Percentiles rank a stretch among this genome's conserved stretches.
Conservation (phyloP, 1,140 invertebrate genomes). For the Dinoponera quadriceps region DNA sequence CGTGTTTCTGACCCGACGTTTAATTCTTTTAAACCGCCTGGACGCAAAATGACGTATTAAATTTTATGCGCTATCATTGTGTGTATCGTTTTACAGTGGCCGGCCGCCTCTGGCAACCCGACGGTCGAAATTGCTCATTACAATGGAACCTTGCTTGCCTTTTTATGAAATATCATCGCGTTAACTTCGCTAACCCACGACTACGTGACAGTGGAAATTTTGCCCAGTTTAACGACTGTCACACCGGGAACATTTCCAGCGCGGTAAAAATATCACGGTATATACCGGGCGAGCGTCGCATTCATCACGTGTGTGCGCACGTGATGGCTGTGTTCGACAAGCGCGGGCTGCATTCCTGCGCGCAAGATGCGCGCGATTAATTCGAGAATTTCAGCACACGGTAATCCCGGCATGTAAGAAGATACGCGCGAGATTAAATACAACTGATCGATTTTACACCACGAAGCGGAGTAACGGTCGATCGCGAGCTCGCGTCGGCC, state of each 20-base stretch:
- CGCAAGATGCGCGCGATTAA: background rate
- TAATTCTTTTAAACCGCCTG: conserved; percentile 69
- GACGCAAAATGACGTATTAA: conserved; percentile 21
- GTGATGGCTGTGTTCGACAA: background rate
- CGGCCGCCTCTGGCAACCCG: background rate
- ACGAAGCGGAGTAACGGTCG: background rate
- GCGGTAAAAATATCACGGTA: conserved; percentile 7
- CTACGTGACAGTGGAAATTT: conserved; percentile 8
- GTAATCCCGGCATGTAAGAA: background rate
- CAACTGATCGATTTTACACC: background rate
- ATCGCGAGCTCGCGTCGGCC: background rate
- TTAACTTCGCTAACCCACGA: conserved; percentile 22
- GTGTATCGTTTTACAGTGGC: conserved; percentile 11
- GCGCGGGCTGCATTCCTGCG: no score
- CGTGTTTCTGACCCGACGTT: conserved; percentile 76
- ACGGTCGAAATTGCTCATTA: conserved; percentile 28
- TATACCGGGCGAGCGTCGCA: background rate
- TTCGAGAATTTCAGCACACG: background rate
- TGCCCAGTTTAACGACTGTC: background rate
- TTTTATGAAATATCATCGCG: conserved; percentile 36
- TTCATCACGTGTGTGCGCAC: background rate
- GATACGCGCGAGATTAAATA: background rate
- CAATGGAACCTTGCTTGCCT: conserved; percentile 4
- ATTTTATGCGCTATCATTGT: conserved; percentile 44
- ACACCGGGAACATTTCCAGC: conserved; percentile 4